These are phyloP conservation scores for Temnothorax ravouxi DNA, from an alignment of 2,888 invertebrate genomes.

Conservation along the genomic window DNA sequence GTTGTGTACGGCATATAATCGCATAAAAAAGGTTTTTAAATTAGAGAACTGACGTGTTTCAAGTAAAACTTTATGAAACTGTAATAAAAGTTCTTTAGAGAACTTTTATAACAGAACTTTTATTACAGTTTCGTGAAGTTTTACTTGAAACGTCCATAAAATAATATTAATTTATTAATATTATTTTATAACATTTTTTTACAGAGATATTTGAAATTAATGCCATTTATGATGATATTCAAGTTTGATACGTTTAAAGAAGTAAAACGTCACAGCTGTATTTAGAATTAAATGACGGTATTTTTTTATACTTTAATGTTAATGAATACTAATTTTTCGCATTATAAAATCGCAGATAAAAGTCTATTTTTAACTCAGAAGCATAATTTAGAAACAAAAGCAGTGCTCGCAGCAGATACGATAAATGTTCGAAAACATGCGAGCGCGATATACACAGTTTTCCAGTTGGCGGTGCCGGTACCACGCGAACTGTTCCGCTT, in stretches of 20 bases:
- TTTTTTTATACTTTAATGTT: background rate
- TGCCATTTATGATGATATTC: background rate
- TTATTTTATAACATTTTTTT: background rate
- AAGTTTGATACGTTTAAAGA: background rate
- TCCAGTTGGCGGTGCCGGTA: background rate
- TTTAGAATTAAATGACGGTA: background rate
- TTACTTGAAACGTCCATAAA: no score
- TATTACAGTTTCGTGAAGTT: no score
- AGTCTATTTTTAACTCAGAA: background rate
- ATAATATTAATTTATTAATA: constrained; percentile 1
- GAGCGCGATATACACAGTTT: constrained; percentile 28
- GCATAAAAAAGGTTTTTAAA: background rate
- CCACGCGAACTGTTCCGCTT: background rate
- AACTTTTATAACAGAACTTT: no score
- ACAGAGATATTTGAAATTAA: background rate
- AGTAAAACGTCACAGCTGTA: background rate
- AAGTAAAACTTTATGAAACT: background rate
- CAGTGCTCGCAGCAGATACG: background rate
- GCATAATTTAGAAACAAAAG: constrained; percentile 4
- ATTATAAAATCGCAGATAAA: background rate
- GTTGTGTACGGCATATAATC: background rate
- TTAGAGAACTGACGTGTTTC: background rate
- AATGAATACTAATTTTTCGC: background rate
- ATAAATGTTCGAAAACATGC: constrained; percentile 18
- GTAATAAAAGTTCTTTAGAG: background rate